Conservation (phyloP, 2,797 vertebrate species). For the Echeneis naucrates region DNA sequence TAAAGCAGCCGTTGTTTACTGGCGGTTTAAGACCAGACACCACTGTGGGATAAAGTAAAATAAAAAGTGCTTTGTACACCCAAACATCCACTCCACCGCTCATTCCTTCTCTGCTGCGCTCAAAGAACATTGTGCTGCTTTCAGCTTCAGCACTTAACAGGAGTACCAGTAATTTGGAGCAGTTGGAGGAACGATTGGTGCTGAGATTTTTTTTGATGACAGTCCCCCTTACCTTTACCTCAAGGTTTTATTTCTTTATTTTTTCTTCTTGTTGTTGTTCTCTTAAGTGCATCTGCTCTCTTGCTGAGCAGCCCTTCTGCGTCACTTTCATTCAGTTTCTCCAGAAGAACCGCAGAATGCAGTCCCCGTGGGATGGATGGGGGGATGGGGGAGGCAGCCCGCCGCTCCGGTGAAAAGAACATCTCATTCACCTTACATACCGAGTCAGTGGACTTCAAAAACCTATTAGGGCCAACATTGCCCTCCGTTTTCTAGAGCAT, state of each 20-base stretch:
- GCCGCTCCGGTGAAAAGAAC: conserved; percentile 10
- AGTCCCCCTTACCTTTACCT: neutral
- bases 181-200: neutral
- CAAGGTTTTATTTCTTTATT: too few species aligned
- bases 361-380: too few species aligned
- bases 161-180: neutral
- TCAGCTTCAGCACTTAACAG: neutral
- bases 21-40: neutral
- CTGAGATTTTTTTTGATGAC: neutral
- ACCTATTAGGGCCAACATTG: conserved; percentile 15
- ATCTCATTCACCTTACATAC: conserved; percentile 1
- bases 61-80: neutral
- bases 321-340: neutral
- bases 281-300: too few species aligned
- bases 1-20: neutral
- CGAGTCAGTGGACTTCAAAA: conserved; percentile 14
- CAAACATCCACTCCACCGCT: neutral
- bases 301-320: neutral
- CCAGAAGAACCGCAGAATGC: neutral
- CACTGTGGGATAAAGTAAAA: neutral
- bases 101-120: neutral
- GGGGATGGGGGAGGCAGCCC: too few species aligned
- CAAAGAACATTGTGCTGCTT: neutral
- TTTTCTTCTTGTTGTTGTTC: too few species aligned
- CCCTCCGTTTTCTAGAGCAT: conserved; percentile 20